Evolutionary conservation across 2,888 invertebrate genomes (phyloP).

Genomic region (Helobdella robusta): DNA sequence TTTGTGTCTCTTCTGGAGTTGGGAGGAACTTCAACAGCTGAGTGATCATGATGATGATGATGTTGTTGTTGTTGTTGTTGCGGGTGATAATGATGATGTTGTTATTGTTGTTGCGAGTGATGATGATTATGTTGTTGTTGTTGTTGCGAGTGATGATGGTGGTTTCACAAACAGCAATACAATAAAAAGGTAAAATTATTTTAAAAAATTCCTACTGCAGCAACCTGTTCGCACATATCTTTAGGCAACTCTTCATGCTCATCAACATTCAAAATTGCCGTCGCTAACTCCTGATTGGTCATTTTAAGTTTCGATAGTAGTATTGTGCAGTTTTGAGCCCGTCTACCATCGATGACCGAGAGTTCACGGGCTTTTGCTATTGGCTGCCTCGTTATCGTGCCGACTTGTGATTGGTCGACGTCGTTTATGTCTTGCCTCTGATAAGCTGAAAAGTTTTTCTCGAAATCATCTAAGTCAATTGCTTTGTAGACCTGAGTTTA

Average conservation of each 20-base stretch:
- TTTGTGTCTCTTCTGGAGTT: constrained; percentile 80
- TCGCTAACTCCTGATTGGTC: constrained; percentile 86
- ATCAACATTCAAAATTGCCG: constrained; percentile 88
- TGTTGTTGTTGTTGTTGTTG: not conserved
- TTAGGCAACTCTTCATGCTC: constrained; percentile 82
- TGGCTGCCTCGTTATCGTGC: not conserved
- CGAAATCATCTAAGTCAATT: constrained; percentile 81
- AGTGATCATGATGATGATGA: constrained; percentile 7
- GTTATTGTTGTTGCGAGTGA: not conserved
- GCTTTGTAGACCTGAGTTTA: constrained; percentile 62
- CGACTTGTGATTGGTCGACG: not conserved
- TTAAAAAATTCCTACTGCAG: too few relatives aligned
- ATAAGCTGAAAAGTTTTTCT: constrained; percentile 85
- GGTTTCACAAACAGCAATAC: not conserved
- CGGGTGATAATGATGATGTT: not conserved
- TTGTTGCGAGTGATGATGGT: not conserved
- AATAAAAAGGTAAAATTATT: not conserved
- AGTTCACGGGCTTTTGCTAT: constrained; percentile 54
- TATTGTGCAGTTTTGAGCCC: constrained; percentile 95
- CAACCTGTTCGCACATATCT: constrained; percentile 88
- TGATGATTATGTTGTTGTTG: not conserved
- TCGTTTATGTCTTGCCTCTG: constrained; percentile 57
- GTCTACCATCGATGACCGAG: constrained; percentile 84
- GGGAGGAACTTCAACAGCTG: constrained; percentile 85
- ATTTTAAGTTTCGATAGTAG: constrained; percentile 87